phyloP scores from a whole-genome alignment of 2,888 invertebrate genomes.

The Cyrtodaria siliqua region DNA sequence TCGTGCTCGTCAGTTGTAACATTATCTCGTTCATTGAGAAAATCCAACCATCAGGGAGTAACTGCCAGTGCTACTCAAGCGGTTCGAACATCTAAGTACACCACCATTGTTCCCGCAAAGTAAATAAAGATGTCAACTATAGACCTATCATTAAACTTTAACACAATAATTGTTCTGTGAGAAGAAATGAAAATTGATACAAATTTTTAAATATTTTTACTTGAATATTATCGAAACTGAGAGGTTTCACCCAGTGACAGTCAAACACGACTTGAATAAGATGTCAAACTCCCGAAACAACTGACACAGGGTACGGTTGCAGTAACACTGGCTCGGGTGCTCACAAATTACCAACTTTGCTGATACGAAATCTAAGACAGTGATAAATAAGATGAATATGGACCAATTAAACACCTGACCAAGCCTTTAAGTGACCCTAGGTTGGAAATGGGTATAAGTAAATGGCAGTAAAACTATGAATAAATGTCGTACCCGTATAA shows the following conservation, averaged over 20 bases:
- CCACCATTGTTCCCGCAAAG: constrained; percentile 28
- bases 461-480: not conserved
- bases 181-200: constrained; percentile 26
- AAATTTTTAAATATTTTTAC: constrained; percentile 1
- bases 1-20: constrained; percentile 19
- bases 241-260: not conserved
- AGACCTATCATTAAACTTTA: constrained; percentile 43
- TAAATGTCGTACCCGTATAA: not conserved
- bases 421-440: not conserved
- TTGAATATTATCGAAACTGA: not conserved
- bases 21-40: constrained; percentile 49
- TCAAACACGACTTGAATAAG: constrained; percentile 5
- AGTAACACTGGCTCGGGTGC: not conserved
- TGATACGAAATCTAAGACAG: not conserved
- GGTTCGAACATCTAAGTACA: constrained; percentile 49
- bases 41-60: constrained; percentile 1
- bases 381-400: not conserved
- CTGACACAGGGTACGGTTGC: not conserved
- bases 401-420: constrained; percentile 16
- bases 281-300: not conserved
- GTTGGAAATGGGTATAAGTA: not conserved
- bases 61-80: constrained; percentile 37
- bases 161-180: constrained; percentile 7
- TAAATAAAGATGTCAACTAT: constrained; percentile 57
- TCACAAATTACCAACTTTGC: not conserved